Evolutionary conservation across 2,797 vertebrate species (phyloP), one percentile per base, ranked within the genome.

Genomic region (Melanotaenia maccullochi): DNA sequence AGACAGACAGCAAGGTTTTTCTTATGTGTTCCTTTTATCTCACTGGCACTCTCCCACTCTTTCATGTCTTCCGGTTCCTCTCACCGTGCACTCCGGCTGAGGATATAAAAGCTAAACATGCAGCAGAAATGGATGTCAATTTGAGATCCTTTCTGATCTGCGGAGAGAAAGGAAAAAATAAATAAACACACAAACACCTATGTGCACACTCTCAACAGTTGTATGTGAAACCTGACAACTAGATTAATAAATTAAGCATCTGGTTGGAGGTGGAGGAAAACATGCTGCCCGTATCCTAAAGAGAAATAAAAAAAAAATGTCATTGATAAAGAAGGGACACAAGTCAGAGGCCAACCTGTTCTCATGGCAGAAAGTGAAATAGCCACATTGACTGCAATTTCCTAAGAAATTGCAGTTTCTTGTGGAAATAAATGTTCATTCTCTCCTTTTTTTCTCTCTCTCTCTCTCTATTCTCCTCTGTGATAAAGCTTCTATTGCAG

Each of bases 121-220:
- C 68, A 75, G 74, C 74, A 49, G 74, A 85, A 91, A 90, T 90
- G 89, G 87, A 82, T 90, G 85, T 86, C 86, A 91, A 83, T 90
- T 87, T 90, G 86, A 90, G 86, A 85, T 76, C 70, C 76, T 87
- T 87, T 90, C 83, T 92, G 88, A 90, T 92, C 87, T 86, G 85
- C n/a, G 62, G 55, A 49, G 71, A 65, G 70, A 60, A 79, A 84
- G 82, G 76, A 47, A 42, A 42, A 42, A 42, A 36, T 1, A 22
- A 52, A 49, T 3, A 49, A 6, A 12, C 22, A 65, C 22, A 55
- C 20, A 55, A 64, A 84, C 60, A 83, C 68, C 78, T 33, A 55
- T 36, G 7, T 28, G 22, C 67, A 73, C 68, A 67, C 72, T 60
- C 52, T 76, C 70, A 85, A 88, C 83, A 76, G 74, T 75, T 80